Evolutionary conservation across 2,797 vertebrate species (phyloP), one percentile per base, ranked within the genome.

Genomic region (Spinus olivaceus): DNA sequence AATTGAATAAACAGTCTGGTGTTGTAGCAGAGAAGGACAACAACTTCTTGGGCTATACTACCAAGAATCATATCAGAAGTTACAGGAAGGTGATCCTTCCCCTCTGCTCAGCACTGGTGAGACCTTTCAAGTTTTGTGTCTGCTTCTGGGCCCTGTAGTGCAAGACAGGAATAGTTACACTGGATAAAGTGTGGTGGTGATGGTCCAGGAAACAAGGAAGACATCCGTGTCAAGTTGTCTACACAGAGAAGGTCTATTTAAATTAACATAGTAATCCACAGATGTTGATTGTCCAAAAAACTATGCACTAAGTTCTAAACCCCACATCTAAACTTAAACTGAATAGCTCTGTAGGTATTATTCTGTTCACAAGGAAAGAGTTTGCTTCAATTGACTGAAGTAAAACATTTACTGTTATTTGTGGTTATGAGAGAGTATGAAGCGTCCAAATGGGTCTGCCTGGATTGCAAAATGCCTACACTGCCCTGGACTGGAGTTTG

Each of bases 281-380:
- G 7, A 47, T 32, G 12, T 32, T 71, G 5, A 16, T 47, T 47
- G 9, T 59, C 35, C 27, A 73, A n/a, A 54, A 84, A 70, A 4
- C 2, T 30, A 10, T 0, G 0, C 23, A 21, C 3, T 65, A 84
- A 33, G 16, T 54, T 19, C 7, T 74, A 42, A 74, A 84, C 4
- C 3, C 11, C 2, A 17, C 4, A 54, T 32, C 17, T 59, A 17
- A 57, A 65, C 35, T 35, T 61, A 32, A 39, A 0, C 8, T 70
- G 30, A 21, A 59, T 24, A 87, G 3, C 3, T 53, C 22, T 65
- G 15, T 32, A 50, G 39, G 4, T 2, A 81, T 74, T 74, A 19
- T 12, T 46, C 33, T 28, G 9, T 60, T 72, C 78, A 13, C n/a
- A 61, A 88, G 20, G 9, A 41, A 42, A 41, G 14, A 25, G 7